These are phyloP conservation scores for Hylia prasina DNA, from an alignment of 2,113 vertebrate genomes.

Conservation along the genomic window DNA sequence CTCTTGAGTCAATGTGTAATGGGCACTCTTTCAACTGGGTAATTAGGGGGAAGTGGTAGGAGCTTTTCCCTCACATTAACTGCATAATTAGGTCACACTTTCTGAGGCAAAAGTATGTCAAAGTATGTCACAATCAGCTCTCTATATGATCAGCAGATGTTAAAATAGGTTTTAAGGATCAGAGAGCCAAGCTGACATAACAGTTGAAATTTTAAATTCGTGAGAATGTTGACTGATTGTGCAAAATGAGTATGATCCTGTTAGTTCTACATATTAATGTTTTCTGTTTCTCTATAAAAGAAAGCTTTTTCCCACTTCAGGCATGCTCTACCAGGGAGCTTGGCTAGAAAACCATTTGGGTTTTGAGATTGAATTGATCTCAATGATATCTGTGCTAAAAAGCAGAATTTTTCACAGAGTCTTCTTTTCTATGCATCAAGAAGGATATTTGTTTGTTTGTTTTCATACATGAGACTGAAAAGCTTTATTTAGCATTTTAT, in stretches of 20 bases:
- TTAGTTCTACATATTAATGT: neutral
- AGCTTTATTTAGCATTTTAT: neutral
- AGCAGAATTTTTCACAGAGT: fast-evolving
- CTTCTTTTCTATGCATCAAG: neutral
- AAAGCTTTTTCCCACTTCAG: neutral
- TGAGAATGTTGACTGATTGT: neutral
- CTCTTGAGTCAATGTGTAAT: constrained; percentile 44
- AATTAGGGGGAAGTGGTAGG: constrained; percentile 19
- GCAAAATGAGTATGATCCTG: neutral
- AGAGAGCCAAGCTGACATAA: neutral
- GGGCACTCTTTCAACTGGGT: constrained; percentile 38
- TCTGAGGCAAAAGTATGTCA: constrained; percentile 6
- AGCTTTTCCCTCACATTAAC: constrained; percentile 10
- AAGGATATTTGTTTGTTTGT: neutral
- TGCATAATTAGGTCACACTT: constrained; percentile 49
- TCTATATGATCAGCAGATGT: neutral
- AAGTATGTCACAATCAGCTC: neutral
- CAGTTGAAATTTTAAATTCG: neutral
- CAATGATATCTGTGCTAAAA: neutral
- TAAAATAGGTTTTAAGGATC: neutral
- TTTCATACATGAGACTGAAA: neutral
- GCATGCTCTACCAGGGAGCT: neutral
- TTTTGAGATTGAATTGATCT: neutral
- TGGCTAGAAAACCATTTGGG: neutral
- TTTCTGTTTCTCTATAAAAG: neutral